Conservation (phyloP, 2,888 invertebrate genomes). For the Chloromyia formosa region DNA sequence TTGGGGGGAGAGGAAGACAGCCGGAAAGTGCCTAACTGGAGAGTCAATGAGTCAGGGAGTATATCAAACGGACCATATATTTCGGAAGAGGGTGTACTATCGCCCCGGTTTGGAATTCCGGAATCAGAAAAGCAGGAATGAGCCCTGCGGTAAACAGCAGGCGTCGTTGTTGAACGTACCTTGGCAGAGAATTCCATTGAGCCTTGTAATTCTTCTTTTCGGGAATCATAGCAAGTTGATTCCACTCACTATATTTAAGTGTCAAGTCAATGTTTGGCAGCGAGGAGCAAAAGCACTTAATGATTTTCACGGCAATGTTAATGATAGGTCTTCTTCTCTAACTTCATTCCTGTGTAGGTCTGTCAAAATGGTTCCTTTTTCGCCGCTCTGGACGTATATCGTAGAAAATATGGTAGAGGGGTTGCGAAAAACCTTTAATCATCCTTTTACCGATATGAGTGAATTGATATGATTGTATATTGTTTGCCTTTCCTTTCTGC, state of each 20-base stretch:
- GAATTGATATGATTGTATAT: too few relatives aligned
- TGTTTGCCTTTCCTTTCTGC: too few relatives aligned
- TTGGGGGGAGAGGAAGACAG: background rate
- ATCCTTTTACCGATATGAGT: slow-evolving; percentile 50
- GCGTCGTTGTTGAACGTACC: background rate
- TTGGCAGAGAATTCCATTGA: background rate
- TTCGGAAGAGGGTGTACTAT: background rate
- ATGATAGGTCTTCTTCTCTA: too few relatives aligned
- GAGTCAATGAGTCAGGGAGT: slow-evolving; percentile 30
- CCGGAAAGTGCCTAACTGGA: background rate
- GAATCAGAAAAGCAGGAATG: slow-evolving; percentile 3
- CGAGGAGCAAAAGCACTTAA: background rate
- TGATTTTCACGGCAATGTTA: slow-evolving; percentile 2
- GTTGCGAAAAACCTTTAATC: slow-evolving; percentile 45
- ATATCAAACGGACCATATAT: slow-evolving; percentile 5
- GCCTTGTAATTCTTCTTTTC: background rate
- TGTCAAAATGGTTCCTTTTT: background rate
- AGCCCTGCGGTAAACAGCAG: background rate
- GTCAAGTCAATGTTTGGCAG: background rate
- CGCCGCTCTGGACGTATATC: too few relatives aligned
- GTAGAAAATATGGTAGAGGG: too few relatives aligned
- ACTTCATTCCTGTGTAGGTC: too few relatives aligned
- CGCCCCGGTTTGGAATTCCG: background rate
- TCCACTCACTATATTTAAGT: slow-evolving; percentile 5
- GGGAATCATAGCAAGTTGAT: background rate